Percentiles rank a stretch among this genome's conserved stretches.
These are phyloP conservation scores for Hipposideros larvatus DNA, from an alignment of 2,797 vertebrate species.

Conservation along the genomic window DNA sequence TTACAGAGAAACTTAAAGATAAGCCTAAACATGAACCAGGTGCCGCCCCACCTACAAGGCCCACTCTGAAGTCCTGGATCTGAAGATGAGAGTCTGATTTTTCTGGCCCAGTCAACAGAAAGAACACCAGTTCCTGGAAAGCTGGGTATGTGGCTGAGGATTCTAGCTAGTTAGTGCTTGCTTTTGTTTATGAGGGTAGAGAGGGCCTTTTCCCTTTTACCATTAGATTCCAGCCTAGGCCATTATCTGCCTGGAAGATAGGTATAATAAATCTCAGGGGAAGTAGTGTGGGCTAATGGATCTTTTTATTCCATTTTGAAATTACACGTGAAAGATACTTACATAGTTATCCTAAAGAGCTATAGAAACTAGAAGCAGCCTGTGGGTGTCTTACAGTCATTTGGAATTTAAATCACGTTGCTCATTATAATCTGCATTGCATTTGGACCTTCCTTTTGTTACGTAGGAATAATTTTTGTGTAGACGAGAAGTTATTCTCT, in stretches of 20 bases:
- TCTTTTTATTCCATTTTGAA: conserved; percentile 42
- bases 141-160: not conserved
- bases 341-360: not conserved
- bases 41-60: not conserved
- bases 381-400: not conserved
- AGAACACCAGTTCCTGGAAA: not conserved
- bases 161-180: conserved; percentile 30
- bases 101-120: not conserved
- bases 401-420: not conserved
- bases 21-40: not conserved
- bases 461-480: not conserved
- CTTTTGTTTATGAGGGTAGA: conserved; percentile 15
- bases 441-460: not conserved
- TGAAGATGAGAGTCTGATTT: not conserved
- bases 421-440: not conserved
- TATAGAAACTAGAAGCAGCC: not conserved
- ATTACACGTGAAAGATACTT: not conserved
- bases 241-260: conserved; percentile 42
- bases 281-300: conserved; percentile 29
- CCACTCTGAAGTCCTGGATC: not conserved
- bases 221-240: not conserved
- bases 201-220: not conserved
- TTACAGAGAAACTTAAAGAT: not conserved
- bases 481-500: not conserved
- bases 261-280: conserved; percentile 31